phyloP scores from a whole-genome alignment of 2,797 vertebrate species.

The Scomberomorus guttatus region DNA sequence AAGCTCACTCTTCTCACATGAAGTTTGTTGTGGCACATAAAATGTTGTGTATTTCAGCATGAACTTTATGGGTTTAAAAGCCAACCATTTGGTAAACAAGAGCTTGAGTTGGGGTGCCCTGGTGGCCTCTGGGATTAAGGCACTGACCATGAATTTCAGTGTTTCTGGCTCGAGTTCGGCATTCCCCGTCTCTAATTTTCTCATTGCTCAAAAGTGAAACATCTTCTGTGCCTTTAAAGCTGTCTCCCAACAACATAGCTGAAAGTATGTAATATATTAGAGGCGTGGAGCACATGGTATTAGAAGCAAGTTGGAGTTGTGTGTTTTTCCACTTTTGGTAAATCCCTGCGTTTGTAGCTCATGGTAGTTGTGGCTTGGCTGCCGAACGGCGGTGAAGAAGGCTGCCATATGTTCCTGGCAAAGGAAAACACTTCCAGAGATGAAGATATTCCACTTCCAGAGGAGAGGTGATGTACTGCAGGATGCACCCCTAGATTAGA shows the following conservation, averaged over 20 bases:
- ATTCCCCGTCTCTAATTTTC: background rate
- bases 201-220: background rate
- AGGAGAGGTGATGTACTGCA: slow-evolving; percentile 17
- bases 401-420: slow-evolving; percentile 29
- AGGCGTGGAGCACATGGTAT: background rate
- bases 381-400: background rate
- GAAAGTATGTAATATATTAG: background rate
- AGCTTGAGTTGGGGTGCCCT: background rate
- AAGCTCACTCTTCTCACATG: slow-evolving; percentile 59
- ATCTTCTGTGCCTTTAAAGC: background rate
- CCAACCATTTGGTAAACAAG: background rate
- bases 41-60: background rate
- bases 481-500: slow-evolving; percentile 12
- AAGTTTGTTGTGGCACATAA: slow-evolving; percentile 14
- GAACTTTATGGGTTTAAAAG: slow-evolving; percentile 19
- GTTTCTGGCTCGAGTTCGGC: background rate
- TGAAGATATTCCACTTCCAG: background rate
- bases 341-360: background rate
- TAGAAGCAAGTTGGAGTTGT: background rate
- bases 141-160: background rate
- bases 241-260: background rate
- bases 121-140: background rate
- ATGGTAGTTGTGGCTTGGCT: slow-evolving; percentile 33
- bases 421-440: slow-evolving; percentile 30
- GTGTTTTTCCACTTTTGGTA: slow-evolving; percentile 33